Percentiles rank a stretch among this genome's conserved stretches.
Evolutionary conservation across 1,140 invertebrate species (phyloP).

Genomic region (Drosophila pallidifrons): DNA sequence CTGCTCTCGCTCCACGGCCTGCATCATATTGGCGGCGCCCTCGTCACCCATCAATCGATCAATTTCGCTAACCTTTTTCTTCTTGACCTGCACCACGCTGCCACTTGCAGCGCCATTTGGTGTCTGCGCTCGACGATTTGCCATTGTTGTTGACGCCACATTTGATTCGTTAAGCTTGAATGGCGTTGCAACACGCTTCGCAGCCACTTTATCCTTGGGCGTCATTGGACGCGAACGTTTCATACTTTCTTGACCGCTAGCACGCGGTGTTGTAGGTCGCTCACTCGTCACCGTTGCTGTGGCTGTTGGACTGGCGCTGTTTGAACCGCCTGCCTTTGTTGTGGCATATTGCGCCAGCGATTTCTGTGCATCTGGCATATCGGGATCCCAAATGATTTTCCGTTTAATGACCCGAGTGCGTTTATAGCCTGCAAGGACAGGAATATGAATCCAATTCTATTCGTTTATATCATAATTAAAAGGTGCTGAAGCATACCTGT

Average conservation of each 20-base stretch:
- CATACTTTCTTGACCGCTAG: conserved; percentile 2
- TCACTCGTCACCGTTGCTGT: background rate
- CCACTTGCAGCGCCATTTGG: conserved; percentile 45
- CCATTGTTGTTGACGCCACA: background rate
- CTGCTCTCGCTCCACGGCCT: conserved; percentile 89
- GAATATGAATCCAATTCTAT: background rate
- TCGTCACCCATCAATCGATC: conserved; percentile 92
- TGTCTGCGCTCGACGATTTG: conserved; percentile 66
- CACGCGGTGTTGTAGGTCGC: background rate
- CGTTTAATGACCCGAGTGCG: conserved; percentile 88
- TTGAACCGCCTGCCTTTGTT: conserved; percentile 13
- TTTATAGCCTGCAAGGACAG: conserved; percentile 69
- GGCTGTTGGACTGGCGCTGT: conserved; percentile 22
- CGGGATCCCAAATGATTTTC: conserved; percentile 90
- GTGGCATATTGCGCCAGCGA: conserved; percentile 81
- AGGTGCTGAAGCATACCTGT: conserved; percentile 33
- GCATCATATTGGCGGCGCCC: conserved; percentile 93
- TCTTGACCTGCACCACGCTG: conserved; percentile 59
- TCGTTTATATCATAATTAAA: too few species aligned
- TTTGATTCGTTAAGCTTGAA: conserved; percentile 14
- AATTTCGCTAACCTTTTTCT: conserved; percentile 89
- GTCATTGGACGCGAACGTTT: conserved; percentile 51
- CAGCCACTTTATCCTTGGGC: conserved; percentile 47
- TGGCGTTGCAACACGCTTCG: conserved; percentile 32
- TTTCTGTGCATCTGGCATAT: conserved; percentile 86